These are phyloP conservation scores for Hephaestus fuliginosus DNA, from an alignment of 2,797 vertebrate genomes.

Conservation along the genomic window DNA sequence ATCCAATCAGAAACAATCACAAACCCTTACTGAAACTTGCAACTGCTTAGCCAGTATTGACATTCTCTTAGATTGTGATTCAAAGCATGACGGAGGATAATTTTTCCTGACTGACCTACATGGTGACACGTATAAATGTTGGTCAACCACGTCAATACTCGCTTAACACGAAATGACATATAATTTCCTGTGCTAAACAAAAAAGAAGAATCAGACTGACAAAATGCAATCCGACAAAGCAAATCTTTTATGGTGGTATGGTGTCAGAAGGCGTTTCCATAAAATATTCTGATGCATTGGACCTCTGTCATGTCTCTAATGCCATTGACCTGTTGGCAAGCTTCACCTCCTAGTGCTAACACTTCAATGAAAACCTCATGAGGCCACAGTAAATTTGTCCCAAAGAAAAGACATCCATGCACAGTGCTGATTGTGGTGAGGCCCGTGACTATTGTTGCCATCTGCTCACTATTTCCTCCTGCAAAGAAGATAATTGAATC, in stretches of 20 bases:
- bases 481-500: slow-evolving; percentile 91
- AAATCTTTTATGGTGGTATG: slow-evolving; percentile 15
- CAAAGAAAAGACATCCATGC: slow-evolving; percentile 89
- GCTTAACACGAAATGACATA: slow-evolving; percentile 25
- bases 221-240: slow-evolving; percentile 44
- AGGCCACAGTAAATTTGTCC: slow-evolving; percentile 88
- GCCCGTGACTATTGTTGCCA: slow-evolving; percentile 91
- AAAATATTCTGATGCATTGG: slow-evolving; percentile 47
- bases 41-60: slow-evolving; percentile 33
- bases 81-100: slow-evolving; percentile 12
- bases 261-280: slow-evolving; percentile 53
- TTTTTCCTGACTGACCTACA: slow-evolving; percentile 29
- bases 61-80: slow-evolving; percentile 38
- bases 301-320: slow-evolving; percentile 81
- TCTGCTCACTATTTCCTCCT: slow-evolving; percentile 87
- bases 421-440: slow-evolving; percentile 87
- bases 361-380: slow-evolving; percentile 91
- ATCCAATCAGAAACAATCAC: slow-evolving; percentile 47
- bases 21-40: slow-evolving; percentile 1
- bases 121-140: slow-evolving; percentile 24
- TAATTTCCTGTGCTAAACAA: slow-evolving; percentile 15
- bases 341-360: slow-evolving; percentile 84
- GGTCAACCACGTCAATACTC: slow-evolving; percentile 22
- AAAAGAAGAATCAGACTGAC: slow-evolving; percentile 34
- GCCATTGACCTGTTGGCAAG: slow-evolving; percentile 86